Base-by-base conservation (phyloP, 1,140 invertebrate genomes). In the Neodiprion fabricii region DNA sequence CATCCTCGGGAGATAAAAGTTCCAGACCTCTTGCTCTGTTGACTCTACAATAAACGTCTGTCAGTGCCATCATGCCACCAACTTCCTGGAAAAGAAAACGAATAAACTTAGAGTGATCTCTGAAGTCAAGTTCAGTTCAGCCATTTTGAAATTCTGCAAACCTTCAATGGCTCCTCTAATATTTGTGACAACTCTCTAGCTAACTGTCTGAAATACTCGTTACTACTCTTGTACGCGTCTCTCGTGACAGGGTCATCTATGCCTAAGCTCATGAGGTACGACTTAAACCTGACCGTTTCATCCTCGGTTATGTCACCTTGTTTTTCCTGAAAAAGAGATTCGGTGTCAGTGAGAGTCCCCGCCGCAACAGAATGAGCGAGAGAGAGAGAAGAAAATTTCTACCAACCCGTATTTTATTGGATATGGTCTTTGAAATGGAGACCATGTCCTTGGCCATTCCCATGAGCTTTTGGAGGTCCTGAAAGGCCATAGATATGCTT, bases 381-480 rank as follows among this genome's bases (percentile, higher is more conserved):
- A 80, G 28, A 48, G 71, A 78, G 79, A 72, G 77, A 81, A 81
- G 75, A 84, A 80, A 69, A 49, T 65, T 65, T 72, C 71, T 73
- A 86, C 81, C 88, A 88, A 94, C 94, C 90, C 95, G 92, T 80
- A 99, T 97, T 92, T 98, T 98, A 73, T 92, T 92, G 61, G 97
- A 97, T 82, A 99, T 99, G 75, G 91, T 95, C 85, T 96, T 97
- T 0, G 97, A 96, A 78, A 99, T 89, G 3, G 90, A 86, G 21
- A 99, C 98, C 98, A 99, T 99, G 77, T 99, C 97, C 89, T 98
- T 96, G 7, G 98, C 97, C 92, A 97, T 97, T 73, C 92, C 92
- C 94, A 99, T 99, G 0, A 99, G 89, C 83, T 97, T 96, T 82
- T 90, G 95, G 21, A 99, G 90, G 90, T 99, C 98, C 90, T 99